phyloP scores from a whole-genome alignment of 2,797 vertebrate species.

The Sus cebifrons region DNA sequence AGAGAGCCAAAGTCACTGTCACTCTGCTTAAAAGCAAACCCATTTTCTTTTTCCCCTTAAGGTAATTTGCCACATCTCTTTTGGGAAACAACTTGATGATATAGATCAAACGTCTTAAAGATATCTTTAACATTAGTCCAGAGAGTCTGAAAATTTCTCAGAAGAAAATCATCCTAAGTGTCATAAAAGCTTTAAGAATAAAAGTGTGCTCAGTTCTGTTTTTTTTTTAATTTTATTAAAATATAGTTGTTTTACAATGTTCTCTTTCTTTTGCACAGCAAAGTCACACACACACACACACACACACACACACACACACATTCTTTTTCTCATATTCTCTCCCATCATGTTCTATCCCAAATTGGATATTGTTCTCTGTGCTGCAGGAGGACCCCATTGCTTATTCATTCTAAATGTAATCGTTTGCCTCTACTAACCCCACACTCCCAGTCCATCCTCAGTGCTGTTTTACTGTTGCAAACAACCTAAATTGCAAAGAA shows the following conservation, averaged over 20 bases:
- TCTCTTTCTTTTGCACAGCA: too few relatives aligned
- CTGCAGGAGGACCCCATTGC: too few relatives aligned
- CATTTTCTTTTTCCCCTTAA: background rate
- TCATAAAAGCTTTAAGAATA: background rate
- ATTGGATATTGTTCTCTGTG: too few relatives aligned
- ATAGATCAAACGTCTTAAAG: background rate
- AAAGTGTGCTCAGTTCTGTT: background rate
- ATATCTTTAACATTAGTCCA: background rate
- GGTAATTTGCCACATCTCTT: slow-evolving; percentile 16
- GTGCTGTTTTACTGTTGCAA: background rate
- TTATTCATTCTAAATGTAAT: too few relatives aligned
- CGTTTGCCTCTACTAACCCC: too few relatives aligned
- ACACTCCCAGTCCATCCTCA: background rate
- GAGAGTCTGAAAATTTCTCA: background rate
- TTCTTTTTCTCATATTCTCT: too few relatives aligned
- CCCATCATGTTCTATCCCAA: too few relatives aligned
- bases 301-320: too few relatives aligned
- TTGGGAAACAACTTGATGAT: background rate
- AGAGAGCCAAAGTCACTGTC: background rate
- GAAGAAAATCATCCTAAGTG: background rate
- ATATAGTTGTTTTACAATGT: too few relatives aligned
- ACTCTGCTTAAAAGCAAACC: background rate
- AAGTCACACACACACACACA: too few relatives aligned
- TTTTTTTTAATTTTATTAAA: too few relatives aligned
- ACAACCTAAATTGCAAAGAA: background rate